These are phyloP conservation scores for Cyclopterus lumpus DNA, from an alignment of 2,797 vertebrate genomes.

Conservation along the genomic window DNA sequence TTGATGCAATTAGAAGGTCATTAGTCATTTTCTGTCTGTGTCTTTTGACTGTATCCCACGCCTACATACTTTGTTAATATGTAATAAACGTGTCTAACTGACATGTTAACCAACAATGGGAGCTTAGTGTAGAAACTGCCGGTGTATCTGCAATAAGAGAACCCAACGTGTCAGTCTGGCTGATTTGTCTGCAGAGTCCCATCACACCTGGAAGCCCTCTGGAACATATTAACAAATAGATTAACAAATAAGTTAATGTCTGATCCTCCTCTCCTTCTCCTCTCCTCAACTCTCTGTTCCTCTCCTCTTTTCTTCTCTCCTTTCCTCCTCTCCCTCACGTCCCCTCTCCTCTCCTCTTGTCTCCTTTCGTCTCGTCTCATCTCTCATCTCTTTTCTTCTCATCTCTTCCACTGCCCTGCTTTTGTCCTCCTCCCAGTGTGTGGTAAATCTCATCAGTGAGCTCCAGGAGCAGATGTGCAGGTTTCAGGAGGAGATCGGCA, in stretches of 20 bases:
- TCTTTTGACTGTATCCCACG: no score
- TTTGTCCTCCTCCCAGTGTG: constrained; percentile 84
- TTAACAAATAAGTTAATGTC: no score
- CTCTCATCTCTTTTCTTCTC: background rate
- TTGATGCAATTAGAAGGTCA: no score
- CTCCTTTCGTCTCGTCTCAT: constrained; percentile 10
- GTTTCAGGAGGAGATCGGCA: constrained; percentile 98
- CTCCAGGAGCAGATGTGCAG: constrained; percentile 99
- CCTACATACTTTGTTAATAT: background rate
- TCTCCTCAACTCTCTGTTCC: constrained; percentile 14
- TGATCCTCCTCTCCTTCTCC: background rate
- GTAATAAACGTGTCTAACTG: background rate
- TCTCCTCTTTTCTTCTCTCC: background rate
- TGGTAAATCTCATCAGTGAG: constrained; percentile 99
- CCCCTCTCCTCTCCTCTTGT: background rate
- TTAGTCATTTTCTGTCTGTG: no score
- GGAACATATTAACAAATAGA: no score
- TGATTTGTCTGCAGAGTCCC: background rate
- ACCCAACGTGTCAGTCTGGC: no score
- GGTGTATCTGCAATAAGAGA: background rate
- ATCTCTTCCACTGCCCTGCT: constrained; percentile 6
- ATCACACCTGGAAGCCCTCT: no score
- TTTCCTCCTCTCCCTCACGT: constrained; percentile 1
- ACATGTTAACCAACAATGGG: background rate
- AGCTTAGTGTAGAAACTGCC: background rate